These are phyloP conservation scores for Hassar affinis DNA, from an alignment of 2,113 vertebrate species.

Conservation along the genomic window DNA sequence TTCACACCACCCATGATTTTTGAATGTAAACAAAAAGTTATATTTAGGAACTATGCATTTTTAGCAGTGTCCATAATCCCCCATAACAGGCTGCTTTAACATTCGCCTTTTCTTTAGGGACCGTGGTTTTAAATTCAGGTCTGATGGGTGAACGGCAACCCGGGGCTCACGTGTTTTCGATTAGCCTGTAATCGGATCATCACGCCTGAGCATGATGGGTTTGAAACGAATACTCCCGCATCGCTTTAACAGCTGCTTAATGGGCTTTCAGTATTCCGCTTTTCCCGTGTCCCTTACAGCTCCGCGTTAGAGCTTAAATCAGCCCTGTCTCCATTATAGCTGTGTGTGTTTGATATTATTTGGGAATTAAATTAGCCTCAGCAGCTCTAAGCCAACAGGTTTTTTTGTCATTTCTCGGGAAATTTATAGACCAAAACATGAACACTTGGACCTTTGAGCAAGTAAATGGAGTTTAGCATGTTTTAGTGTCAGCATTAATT, in stretches of 20 bases:
- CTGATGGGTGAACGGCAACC: constrained; percentile 52
- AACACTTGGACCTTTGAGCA: not conserved
- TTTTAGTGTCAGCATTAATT: constrained; percentile 40
- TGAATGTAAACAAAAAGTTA: not conserved
- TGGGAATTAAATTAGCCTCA: constrained; percentile 48
- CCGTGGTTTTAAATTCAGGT: constrained; percentile 49
- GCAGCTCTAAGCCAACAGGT: not conserved
- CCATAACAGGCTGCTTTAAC: not conserved
- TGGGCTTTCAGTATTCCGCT: constrained; percentile 35
- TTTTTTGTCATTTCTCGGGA: not conserved
- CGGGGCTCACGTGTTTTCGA: constrained; percentile 64
- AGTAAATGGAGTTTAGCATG: not conserved
- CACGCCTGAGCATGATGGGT: constrained; percentile 47
- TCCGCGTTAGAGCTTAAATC: constrained; percentile 7
- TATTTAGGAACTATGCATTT: not conserved
- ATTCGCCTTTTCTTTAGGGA: not conserved
- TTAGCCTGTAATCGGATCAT: constrained; percentile 61
- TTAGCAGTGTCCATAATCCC: not conserved
- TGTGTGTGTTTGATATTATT: constrained; percentile 37
- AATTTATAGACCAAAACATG: constrained; percentile 2
- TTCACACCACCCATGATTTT: not conserved
- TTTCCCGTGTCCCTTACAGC: constrained; percentile 29
- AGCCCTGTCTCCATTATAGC: not conserved
- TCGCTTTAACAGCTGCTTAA: constrained; percentile 54
- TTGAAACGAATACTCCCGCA: constrained; percentile 59